These are phyloP conservation scores for Oxycera nigricornis DNA, from an alignment of 2,888 invertebrate species.

Conservation along the genomic window DNA sequence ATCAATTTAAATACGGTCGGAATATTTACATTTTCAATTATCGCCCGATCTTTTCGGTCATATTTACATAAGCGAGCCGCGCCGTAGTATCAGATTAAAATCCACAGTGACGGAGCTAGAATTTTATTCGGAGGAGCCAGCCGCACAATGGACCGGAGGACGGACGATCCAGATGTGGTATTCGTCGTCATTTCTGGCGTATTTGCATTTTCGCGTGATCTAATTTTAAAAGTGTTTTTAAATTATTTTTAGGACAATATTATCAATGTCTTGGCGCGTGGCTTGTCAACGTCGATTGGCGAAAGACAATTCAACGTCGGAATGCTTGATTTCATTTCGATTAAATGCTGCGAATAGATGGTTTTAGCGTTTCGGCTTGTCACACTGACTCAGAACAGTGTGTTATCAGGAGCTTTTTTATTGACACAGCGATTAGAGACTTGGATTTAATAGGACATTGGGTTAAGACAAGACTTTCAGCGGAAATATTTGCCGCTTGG, in stretches of 20 bases:
- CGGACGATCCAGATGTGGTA: background rate
- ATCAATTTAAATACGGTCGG: background rate
- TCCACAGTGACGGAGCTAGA: background rate
- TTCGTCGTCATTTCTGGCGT: background rate
- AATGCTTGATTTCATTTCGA: no score
- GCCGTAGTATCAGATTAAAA: background rate
- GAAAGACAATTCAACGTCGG: no score
- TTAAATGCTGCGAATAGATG: no score
- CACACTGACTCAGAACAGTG: no score
- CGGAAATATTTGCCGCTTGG: no score
- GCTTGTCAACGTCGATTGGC: no score
- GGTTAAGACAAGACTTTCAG: no score
- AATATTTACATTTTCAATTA: background rate
- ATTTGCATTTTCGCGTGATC: conserved; percentile 9
- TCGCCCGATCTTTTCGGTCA: background rate
- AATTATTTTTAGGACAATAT: conserved; percentile 17
- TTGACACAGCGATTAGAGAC: no score
- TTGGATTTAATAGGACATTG: no score
- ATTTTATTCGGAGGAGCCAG: background rate
- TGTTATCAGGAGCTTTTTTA: no score
- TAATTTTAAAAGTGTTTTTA: conserved; percentile 22
- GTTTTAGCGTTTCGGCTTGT: no score
- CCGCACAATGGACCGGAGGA: background rate
- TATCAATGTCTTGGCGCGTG: no score
- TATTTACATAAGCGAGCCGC: background rate